Conservation (phyloP, 2,888 invertebrate species). For the Pseudococcus jackbeardsleyi region DNA sequence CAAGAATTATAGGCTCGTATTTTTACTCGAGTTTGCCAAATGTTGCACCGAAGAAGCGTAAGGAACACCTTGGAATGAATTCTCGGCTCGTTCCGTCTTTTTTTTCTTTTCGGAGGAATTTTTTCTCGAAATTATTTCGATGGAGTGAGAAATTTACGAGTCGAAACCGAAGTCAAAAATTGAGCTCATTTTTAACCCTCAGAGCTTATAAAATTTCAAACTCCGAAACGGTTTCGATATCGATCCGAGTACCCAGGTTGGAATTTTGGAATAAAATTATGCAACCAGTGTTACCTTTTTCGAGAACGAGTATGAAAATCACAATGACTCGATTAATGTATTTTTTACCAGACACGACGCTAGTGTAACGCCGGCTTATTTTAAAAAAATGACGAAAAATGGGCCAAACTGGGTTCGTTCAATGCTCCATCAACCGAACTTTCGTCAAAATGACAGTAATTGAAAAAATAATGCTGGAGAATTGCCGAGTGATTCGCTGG, state of each 20-base stretch:
- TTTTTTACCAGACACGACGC: not conserved
- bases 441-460: not conserved
- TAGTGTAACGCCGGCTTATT: slow-evolving; percentile 15
- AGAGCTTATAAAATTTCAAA: not conserved
- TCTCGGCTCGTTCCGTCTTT: not conserved
- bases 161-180: not conserved
- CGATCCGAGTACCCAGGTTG: not conserved
- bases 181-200: not conserved
- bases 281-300: not conserved
- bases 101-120: not conserved
- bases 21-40: not conserved
- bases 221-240: not conserved
- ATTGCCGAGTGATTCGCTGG: not conserved
- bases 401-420: not conserved
- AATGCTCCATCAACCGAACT: not conserved
- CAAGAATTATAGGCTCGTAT: not conserved
- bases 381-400: slow-evolving; percentile 5
- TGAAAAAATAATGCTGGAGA: not conserved
- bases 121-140: not conserved
- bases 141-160: not conserved
- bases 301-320: not conserved
- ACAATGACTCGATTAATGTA: not conserved
- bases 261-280: slow-evolving; percentile 3
- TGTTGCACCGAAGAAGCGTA: not conserved
- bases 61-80: not conserved